A percentile compares a stretch with the other conserved stretches of the same genome.
These are phyloP conservation scores for Oithona nana DNA, from an alignment of 2,888 invertebrate species.

Conservation along the genomic window DNA sequence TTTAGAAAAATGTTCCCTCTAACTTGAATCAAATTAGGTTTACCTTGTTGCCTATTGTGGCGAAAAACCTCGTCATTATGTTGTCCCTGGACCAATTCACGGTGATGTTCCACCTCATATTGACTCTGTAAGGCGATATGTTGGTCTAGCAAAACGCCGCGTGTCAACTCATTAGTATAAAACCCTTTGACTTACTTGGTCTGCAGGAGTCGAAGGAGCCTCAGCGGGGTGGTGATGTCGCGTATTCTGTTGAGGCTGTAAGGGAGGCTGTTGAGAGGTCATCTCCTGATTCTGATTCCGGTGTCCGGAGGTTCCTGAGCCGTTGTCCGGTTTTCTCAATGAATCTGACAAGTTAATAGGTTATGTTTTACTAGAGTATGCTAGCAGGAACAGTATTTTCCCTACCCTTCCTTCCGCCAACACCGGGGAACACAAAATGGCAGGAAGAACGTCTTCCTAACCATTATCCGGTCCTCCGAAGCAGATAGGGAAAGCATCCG, in stretches of 20 bases:
- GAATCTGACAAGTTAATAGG: neutral
- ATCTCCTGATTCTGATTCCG: neutral
- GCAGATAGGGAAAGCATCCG: neutral
- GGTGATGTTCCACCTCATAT: too few species aligned
- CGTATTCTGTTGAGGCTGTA: neutral
- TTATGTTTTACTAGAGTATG: neutral
- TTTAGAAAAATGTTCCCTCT: too few species aligned
- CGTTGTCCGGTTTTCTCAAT: neutral
- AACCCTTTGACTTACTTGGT: too few species aligned
- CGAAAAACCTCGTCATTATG: too few species aligned
- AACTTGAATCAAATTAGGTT: too few species aligned
- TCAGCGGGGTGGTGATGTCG: too few species aligned
- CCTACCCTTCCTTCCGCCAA: neutral
- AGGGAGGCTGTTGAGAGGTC: neutral
- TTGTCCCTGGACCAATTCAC: too few species aligned
- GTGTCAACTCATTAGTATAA: too few species aligned
- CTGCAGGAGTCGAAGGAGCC: too few species aligned
- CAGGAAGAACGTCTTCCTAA: neutral
- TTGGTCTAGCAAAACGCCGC: too few species aligned
- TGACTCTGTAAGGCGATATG: too few species aligned
- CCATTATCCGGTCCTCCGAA: neutral
- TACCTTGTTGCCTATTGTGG: too few species aligned
- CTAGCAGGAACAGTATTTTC: neutral
- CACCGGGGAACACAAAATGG: neutral
- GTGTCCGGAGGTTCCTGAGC: neutral